These are phyloP conservation scores for Micromys minutus DNA, from an alignment of 2,113 vertebrate genomes.

Conservation along the genomic window DNA sequence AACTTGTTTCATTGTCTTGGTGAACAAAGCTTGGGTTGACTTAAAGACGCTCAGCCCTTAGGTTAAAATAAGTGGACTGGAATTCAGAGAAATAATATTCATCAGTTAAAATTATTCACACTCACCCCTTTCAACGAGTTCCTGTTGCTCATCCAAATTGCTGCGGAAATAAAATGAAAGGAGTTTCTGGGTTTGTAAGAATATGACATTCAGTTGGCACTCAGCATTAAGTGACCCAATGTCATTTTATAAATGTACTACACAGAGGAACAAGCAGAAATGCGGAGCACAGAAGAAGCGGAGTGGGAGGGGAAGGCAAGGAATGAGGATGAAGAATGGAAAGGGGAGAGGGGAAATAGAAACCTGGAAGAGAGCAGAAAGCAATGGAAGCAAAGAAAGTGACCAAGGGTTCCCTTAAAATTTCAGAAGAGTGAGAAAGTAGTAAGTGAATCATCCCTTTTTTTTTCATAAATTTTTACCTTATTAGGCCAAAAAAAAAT, in stretches of 20 bases:
- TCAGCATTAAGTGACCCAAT: neutral
- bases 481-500: neutral
- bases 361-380: neutral
- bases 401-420: too few relatives aligned
- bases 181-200: neutral
- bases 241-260: neutral
- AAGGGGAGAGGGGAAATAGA: neutral
- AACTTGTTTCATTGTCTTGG: neutral
- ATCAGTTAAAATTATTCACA: conserved; percentile 26
- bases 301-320: too few relatives aligned
- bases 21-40: neutral
- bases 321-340: fast-evolving
- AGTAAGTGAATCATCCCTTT: neutral
- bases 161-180: conserved; percentile 80
- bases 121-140: conserved; percentile 89
- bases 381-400: fast-evolving
- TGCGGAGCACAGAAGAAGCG: neutral
- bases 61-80: neutral
- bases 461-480: neutral
- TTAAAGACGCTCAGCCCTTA: neutral
- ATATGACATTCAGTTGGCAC: neutral
- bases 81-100: neutral
- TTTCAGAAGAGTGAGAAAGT: neutral
- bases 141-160: conserved; percentile 84
- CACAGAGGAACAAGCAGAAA: neutral